These are phyloP conservation scores for Carassius gibelio DNA, from an alignment of 2,113 vertebrate genomes.

Conservation along the genomic window DNA sequence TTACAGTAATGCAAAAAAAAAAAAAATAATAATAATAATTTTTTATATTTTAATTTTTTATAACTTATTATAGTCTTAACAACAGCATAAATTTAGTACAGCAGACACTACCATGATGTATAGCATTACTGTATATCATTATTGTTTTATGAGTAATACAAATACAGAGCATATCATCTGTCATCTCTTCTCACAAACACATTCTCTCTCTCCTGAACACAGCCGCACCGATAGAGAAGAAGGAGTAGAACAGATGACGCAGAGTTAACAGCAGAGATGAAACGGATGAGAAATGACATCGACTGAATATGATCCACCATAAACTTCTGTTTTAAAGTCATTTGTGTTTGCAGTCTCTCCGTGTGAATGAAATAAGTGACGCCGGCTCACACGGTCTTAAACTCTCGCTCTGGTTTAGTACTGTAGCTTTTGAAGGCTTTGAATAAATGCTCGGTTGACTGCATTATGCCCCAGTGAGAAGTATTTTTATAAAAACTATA, in stretches of 20 bases:
- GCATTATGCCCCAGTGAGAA: slow-evolving; percentile 34
- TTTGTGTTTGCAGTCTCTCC: neutral
- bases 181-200: neutral
- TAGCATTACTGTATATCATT: neutral
- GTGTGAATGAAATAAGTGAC: slow-evolving; percentile 14
- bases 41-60: no score
- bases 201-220: neutral
- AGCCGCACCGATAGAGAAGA: slow-evolving; percentile 39
- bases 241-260: slow-evolving; percentile 19
- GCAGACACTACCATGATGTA: neutral
- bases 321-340: slow-evolving; percentile 17
- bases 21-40: no score
- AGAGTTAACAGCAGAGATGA: neutral
- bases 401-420: slow-evolving; percentile 28
- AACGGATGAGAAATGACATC: slow-evolving; percentile 4
- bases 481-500: slow-evolving; percentile 37
- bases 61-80: neutral
- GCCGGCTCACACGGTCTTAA: neutral
- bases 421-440: slow-evolving; percentile 15
- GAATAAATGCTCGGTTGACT: slow-evolving; percentile 28
- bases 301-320: neutral
- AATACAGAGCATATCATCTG: neutral
- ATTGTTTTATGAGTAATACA: neutral
- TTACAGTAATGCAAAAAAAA: neutral
- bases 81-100: neutral